A percentile compares a stretch with the other conserved stretches of the same genome.
Conservation (phyloP, 1,140 invertebrate genomes). For the Leptonema lineaticorne region DNA sequence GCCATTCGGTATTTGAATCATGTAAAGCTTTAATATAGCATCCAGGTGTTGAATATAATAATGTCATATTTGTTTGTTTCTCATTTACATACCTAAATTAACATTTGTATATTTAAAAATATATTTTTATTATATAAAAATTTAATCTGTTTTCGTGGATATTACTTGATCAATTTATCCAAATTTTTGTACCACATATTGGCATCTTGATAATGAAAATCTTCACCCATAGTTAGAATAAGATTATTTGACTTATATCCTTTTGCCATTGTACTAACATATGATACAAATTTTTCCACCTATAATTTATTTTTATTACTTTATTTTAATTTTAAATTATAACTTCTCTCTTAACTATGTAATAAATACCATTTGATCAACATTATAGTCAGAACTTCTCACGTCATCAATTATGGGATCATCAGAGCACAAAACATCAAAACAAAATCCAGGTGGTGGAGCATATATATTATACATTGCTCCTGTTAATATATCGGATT, state of each 20-base stretch:
- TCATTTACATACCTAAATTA: slow-evolving; percentile 56
- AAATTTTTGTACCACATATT: slow-evolving; percentile 67
- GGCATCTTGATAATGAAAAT: slow-evolving; percentile 69
- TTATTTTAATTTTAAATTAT: slow-evolving; percentile 20
- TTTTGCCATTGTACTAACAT: slow-evolving; percentile 53
- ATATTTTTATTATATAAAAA: not conserved
- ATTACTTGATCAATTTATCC: slow-evolving; percentile 72
- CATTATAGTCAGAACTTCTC: slow-evolving; percentile 55
- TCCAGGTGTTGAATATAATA: slow-evolving; percentile 79
- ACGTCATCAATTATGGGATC: slow-evolving; percentile 61
- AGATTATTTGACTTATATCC: slow-evolving; percentile 72
- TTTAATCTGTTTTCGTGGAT: not conserved
- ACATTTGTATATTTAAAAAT: not conserved
- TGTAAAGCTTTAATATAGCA: slow-evolving; percentile 66
- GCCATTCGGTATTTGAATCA: slow-evolving; percentile 52
- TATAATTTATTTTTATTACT: slow-evolving; percentile 40
- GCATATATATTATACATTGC: slow-evolving; percentile 63
- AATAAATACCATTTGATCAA: slow-evolving; percentile 51
- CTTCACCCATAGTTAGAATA: slow-evolving; percentile 85
- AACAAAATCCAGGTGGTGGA: slow-evolving; percentile 73
- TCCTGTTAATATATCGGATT: slow-evolving; percentile 49
- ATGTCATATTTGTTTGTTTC: slow-evolving; percentile 59
- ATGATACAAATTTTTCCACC: slow-evolving; percentile 55
- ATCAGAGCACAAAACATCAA: slow-evolving; percentile 69
- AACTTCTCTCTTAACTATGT: too few species aligned